A percentile compares a stretch with the other conserved stretches of the same genome.
Evolutionary conservation across 1,140 invertebrate genomes (phyloP).

Genomic region (Tetragnatha versicolor): DNA sequence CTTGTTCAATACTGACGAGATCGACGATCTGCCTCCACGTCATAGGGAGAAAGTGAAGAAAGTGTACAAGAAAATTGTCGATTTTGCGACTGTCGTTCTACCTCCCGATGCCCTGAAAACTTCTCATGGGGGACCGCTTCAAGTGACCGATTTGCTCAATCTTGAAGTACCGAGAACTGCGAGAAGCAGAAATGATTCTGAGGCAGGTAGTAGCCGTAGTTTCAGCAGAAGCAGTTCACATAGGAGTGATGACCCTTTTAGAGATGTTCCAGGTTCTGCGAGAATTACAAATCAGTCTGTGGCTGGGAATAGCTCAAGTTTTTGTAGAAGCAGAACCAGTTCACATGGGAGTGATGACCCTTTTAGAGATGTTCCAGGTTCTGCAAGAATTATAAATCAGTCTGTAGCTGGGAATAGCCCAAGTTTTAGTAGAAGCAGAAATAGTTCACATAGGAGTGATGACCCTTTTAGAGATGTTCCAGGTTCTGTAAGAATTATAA

Average conservation of each 20-base stretch:
- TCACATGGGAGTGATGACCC: not conserved
- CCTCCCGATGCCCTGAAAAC: not conserved
- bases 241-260: not conserved
- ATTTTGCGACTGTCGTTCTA: not conserved
- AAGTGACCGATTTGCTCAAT: not conserved
- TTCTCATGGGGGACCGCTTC: not conserved
- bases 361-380: not conserved
- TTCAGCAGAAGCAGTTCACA: not conserved
- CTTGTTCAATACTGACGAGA: constrained; percentile 20
- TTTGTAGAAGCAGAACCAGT: not conserved
- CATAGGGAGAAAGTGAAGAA: constrained; percentile 8
- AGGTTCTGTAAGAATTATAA: not conserved
- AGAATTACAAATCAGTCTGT: not conserved
- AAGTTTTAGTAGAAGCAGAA: not conserved
- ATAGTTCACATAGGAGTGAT: not conserved
- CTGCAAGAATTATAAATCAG: not conserved
- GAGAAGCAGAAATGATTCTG: not conserved
- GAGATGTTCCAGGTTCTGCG: not conserved
- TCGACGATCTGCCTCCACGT: constrained; percentile 36
- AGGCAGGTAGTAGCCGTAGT: not conserved
- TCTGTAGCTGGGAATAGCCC: not conserved
- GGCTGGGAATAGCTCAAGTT: not conserved
- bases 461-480: not conserved
- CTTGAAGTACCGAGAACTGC: not conserved
- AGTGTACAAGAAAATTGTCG: not conserved